Base-by-base conservation (phyloP, 2,797 vertebrate species). In the Avahi laniger region DNA sequence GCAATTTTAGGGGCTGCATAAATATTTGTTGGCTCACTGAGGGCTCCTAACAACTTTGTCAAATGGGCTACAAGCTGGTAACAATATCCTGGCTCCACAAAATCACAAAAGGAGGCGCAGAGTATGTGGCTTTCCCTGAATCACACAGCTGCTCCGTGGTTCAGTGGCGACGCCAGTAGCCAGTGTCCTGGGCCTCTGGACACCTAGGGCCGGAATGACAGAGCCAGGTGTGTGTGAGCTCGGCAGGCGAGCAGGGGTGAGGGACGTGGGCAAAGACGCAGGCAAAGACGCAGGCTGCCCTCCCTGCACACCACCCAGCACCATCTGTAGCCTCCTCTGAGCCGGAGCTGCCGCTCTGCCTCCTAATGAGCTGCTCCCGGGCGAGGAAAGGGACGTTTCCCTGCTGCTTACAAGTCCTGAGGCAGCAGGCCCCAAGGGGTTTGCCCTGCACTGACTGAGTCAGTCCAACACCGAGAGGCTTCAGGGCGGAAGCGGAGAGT, bases 261-360 rank as follows among this genome's bases (percentile, higher is more conserved):
- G 15, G 69, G 63, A 2, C 0, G 0, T n/a, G 2, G 69, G 79
- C 38, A 61, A 14, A 48, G 75, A 22, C 0, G 0, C 50, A 7
- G 69, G 79, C 38, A 61, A 14, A 48, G 75, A 22, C 0, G 0
- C 50, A 7, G 63, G 86, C 6, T 48, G 43, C n/a, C 24, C 26
- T 5, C 70, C n/a, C n/a, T 28, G 92, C 41, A n/a, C 59, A 1
- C 22, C 22, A 28, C 6, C 76, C 57, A 15, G 65, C 59, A 11
- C 57, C 48, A 7, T 22, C 24, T 38, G 0, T 1, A 24, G 78
- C 52, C 5, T 78, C 63, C 87, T 50, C 43, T 0, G 1, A 35
- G 54, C 72, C 3, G 5, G 4, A 76, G 24, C 52, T 20, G 28
- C 46, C 28, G 59, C 69, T 14, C 85, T 65, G 61, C 33, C 59